A percentile compares a stretch with the other conserved stretches of the same genome.
phyloP scores from a whole-genome alignment of 2,888 invertebrate species.

The Prenolepis imparis region DNA sequence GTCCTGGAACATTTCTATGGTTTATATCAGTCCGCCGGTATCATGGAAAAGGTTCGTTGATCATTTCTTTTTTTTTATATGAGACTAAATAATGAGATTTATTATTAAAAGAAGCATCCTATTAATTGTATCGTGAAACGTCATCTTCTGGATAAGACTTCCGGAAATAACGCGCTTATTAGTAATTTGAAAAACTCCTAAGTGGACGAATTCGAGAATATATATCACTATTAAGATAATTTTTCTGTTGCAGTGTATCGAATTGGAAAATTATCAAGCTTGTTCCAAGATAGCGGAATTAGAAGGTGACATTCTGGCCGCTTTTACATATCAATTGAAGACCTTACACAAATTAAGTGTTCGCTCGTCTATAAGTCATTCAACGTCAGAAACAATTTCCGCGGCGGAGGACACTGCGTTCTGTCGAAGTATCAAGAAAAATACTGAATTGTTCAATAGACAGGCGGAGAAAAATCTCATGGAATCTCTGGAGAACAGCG shows the following conservation, averaged over 20 bases:
- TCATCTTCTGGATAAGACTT: neutral
- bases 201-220: neutral
- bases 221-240: neutral
- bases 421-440: slow-evolving; percentile 64
- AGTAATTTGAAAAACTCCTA: no score
- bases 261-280: slow-evolving; percentile 86
- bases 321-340: slow-evolving; percentile 85
- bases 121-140: neutral
- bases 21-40: slow-evolving; percentile 82
- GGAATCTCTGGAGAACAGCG: slow-evolving; percentile 82
- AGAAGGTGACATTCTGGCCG: slow-evolving; percentile 85
- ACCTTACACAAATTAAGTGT: slow-evolving; percentile 80
- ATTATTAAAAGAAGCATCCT: neutral
- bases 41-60: slow-evolving; percentile 83
- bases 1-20: slow-evolving; percentile 85
- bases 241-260: slow-evolving; percentile 82
- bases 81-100: neutral
- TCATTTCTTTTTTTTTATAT: neutral
- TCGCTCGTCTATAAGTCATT: slow-evolving; percentile 64
- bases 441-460: slow-evolving; percentile 82
- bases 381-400: slow-evolving; percentile 34
- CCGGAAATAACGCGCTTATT: neutral
- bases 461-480: slow-evolving; percentile 84
- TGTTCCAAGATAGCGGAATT: slow-evolving; percentile 86
- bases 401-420: slow-evolving; percentile 7